phyloP scores from a whole-genome alignment of 92 coral and sea anemone genomes.

The Chrysogorgia sp. region DNA sequence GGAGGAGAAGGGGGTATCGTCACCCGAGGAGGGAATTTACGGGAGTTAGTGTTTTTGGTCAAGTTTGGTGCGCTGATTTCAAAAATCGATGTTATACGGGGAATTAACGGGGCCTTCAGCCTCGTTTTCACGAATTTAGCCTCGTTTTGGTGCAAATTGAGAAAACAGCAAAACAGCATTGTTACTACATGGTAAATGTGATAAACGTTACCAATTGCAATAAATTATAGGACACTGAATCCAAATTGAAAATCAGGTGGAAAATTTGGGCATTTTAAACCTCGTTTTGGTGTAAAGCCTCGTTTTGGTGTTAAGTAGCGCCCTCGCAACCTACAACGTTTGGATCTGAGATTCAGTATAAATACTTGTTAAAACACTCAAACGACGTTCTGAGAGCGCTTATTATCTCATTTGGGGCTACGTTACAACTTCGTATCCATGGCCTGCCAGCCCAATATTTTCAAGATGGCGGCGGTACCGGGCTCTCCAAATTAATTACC shows the following conservation, averaged over 20 bases:
- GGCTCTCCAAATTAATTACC: neutral
- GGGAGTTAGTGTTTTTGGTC: neutral
- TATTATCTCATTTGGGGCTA: neutral
- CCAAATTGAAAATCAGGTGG: too few species aligned
- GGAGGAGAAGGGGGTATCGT: slow-evolving; percentile 23
- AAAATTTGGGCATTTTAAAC: too few species aligned
- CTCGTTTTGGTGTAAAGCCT: too few species aligned
- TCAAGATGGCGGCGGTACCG: neutral
- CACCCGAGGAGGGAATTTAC: slow-evolving; percentile 9
- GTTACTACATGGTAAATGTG: neutral
- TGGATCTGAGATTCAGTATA: too few species aligned
- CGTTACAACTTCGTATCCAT: neutral
- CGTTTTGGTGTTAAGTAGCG: too few species aligned
- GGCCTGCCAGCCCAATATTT: neutral
- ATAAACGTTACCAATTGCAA: too few species aligned
- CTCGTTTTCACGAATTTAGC: too few species aligned
- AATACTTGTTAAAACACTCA: too few species aligned
- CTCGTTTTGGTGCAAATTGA: slow-evolving; percentile 3
- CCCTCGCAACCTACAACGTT: too few species aligned
- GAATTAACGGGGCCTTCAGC: neutral
- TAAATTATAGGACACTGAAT: too few species aligned
- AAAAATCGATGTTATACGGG: slow-evolving; percentile 17
- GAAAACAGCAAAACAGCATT: neutral
- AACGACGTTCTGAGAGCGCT: too few species aligned
- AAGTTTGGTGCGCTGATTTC: slow-evolving; percentile 15